Conservation (phyloP, 2,113 vertebrate genomes). For the Daboia siamensis region DNA sequence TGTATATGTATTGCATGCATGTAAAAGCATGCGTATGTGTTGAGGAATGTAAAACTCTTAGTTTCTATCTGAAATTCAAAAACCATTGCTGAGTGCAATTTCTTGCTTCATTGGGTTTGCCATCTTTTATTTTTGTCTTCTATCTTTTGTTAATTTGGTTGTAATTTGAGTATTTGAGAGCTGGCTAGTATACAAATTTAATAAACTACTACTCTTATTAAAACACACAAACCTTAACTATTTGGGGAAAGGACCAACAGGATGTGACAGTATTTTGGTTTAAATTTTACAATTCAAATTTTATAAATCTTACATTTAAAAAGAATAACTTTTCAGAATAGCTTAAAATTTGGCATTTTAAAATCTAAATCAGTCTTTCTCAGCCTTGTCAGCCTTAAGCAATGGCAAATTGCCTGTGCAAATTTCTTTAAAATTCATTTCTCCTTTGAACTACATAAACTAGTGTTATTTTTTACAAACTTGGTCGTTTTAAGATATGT, state of each 20-base stretch:
- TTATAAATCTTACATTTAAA: neutral
- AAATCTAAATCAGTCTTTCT: neutral
- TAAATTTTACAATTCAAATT: neutral
- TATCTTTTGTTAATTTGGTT: neutral
- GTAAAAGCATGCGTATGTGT: constrained; percentile 37
- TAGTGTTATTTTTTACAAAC: neutral
- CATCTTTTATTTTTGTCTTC: neutral
- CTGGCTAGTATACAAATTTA: neutral
- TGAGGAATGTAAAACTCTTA: neutral
- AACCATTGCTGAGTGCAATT: neutral
- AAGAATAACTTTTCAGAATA: neutral
- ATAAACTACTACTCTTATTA: neutral
- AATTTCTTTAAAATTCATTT: too few species aligned
- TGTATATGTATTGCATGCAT: constrained; percentile 9
- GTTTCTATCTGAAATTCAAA: constrained; percentile 30
- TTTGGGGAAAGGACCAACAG: constrained; percentile 46
- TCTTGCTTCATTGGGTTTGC: neutral
- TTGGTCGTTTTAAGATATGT: neutral
- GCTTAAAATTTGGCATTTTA: neutral
- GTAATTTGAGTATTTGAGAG: neutral
- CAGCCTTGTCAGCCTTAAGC: neutral
- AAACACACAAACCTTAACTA: constrained; percentile 31
- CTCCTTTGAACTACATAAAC: too few species aligned
- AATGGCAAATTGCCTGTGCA: too few species aligned
- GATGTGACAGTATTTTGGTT: constrained; percentile 8